Conservation (phyloP, 2,888 invertebrate genomes). For the Agapostemon virescens region DNA sequence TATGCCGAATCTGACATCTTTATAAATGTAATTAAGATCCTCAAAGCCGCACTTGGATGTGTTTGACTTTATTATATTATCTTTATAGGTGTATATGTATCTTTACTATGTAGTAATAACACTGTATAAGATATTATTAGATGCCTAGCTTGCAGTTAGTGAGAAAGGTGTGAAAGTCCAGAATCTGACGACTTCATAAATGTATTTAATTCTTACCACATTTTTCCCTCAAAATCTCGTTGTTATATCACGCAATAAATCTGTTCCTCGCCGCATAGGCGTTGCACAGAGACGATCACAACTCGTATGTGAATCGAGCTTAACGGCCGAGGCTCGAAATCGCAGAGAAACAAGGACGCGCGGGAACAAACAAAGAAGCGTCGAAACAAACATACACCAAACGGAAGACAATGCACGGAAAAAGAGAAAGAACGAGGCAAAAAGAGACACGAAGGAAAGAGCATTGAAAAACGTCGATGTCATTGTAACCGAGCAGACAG, state of each 20-base stretch:
- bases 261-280: background rate
- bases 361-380: slow-evolving; percentile 32
- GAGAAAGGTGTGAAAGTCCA: too few relatives aligned
- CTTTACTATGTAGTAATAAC: too few relatives aligned
- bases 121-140: too few relatives aligned
- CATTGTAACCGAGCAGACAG: slow-evolving; percentile 72
- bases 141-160: too few relatives aligned
- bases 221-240: background rate
- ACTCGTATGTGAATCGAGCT: background rate
- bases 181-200: too few relatives aligned
- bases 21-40: too few relatives aligned
- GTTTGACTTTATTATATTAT: too few relatives aligned
- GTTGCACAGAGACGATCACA: background rate
- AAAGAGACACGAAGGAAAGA: slow-evolving; percentile 27
- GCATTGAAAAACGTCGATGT: slow-evolving; percentile 60
- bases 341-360: slow-evolving; percentile 20
- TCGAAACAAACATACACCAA: slow-evolving; percentile 20
- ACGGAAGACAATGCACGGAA: slow-evolving; percentile 6
- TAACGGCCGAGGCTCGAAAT: slow-evolving; percentile 14
- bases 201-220: background rate
- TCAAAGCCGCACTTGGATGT: too few relatives aligned
- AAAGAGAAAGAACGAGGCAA: background rate
- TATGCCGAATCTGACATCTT: too few relatives aligned
- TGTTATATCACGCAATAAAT: background rate
- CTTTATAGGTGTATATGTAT: too few relatives aligned